A percentile compares a stretch with the other conserved stretches of the same genome.
Conservation (phyloP, 2,888 invertebrate genomes). For the Amphipyra tragopoginis region DNA sequence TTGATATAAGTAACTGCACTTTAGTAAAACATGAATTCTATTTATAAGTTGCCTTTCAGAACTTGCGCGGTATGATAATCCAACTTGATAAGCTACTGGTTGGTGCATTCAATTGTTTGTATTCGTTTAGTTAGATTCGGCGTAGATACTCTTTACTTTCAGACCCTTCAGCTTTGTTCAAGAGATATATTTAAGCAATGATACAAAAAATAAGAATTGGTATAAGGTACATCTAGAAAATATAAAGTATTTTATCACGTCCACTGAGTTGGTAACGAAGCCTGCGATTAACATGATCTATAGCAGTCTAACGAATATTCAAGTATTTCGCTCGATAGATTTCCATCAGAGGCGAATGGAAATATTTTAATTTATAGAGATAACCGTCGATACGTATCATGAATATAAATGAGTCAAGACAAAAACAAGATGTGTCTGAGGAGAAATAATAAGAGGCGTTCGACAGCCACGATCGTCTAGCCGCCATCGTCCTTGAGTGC, state of each 20-base stretch:
- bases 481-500: slow-evolving; percentile 87
- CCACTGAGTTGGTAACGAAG: slow-evolving; percentile 27
- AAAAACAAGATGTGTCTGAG: slow-evolving; percentile 87
- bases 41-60: too few species aligned
- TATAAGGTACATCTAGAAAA: slow-evolving; percentile 1
- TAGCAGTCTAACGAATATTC: slow-evolving; percentile 58
- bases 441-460: slow-evolving; percentile 87
- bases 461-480: slow-evolving; percentile 84
- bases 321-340: slow-evolving; percentile 69
- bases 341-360: slow-evolving; percentile 71
- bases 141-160: too few species aligned
- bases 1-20: background rate
- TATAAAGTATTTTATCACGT: slow-evolving; percentile 2
- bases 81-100: too few species aligned
- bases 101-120: too few species aligned
- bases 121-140: too few species aligned
- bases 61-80: too few species aligned
- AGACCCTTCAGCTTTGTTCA: too few species aligned
- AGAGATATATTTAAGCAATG: too few species aligned
- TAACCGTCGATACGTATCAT: slow-evolving; percentile 86
- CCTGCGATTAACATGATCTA: slow-evolving; percentile 38
- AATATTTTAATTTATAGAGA: slow-evolving; percentile 86
- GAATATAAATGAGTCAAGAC: slow-evolving; percentile 88
- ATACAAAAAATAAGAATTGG: too few species aligned
- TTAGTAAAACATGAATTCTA: background rate